Base-by-base conservation (phyloP, 2,113 vertebrate genomes). In the Cyprinodon brontotheroides region DNA sequence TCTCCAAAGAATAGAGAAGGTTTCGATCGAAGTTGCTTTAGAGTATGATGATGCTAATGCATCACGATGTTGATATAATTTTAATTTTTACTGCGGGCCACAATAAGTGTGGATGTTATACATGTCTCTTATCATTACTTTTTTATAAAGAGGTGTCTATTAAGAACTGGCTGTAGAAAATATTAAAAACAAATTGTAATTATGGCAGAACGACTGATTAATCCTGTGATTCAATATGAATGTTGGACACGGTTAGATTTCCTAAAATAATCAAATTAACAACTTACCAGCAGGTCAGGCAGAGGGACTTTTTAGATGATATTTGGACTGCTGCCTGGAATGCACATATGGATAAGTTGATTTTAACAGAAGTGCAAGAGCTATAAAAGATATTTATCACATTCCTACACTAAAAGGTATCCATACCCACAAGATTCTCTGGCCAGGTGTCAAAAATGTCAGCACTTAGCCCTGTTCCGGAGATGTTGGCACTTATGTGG, bases 401-500 rank as follows among this genome's bases (percentile, higher is more conserved):
- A 82, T 86, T 87, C 87, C 70, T 81, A 45, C 70, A 53, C 60
- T 74, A 22, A 72, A 63, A 61, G 68, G 57, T 65, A 65, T 65
- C 20, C 41, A 29, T 83, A 68, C 62, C 78, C 69, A 74, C 66
- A 81, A 68, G 61, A 70, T 64, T 73, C 65, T 62, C 73, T 86
- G 91, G 88, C 90, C n/a, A 50, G 17, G 40, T 77, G 57, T 86
- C 86, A 92, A 83, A 86, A 75, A 90, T 89, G 86, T 91, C 89
- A 80, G 74, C 70, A 75, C 87, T 79, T 81, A 11, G 89, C 81
- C 83, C 67, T 39, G 61, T 12, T 70, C 70, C 65, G 67, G 65
- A 85, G 84, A 79, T 72, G 78, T 77, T 91, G 80, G 77, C 72
- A 53, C 92, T 90, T 89, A 84, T 92, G 79, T 86, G 50, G 86